Conservation (phyloP, 2,797 vertebrate genomes). For the Kryptopterus vitreolus region DNA sequence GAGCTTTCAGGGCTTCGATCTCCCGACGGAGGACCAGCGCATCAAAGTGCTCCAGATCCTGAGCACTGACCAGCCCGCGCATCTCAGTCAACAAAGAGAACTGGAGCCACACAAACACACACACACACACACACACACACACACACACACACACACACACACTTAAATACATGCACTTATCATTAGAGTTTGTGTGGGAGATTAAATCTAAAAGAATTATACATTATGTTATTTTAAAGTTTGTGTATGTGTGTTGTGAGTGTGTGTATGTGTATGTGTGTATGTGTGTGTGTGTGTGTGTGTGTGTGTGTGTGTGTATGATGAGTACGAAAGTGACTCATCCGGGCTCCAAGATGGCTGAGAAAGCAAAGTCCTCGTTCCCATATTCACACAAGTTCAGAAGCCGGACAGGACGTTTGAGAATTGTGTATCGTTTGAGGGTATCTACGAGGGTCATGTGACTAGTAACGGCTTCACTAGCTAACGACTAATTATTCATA, state of each 20-base stretch:
- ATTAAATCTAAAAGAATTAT: background rate
- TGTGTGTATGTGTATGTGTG: no score
- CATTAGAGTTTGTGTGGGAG: background rate
- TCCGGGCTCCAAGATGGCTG: background rate
- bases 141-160: background rate
- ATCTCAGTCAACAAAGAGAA: conserved; percentile 94
- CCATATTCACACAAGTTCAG: background rate
- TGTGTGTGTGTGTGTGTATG: background rate
- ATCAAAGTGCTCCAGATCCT: conserved; percentile 91
- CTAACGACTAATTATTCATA: background rate
- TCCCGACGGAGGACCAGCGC: conserved; percentile 89
- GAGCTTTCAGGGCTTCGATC: conserved; percentile 91
- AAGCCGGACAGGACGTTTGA: background rate
- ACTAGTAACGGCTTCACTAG: background rate
- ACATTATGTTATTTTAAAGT: background rate
- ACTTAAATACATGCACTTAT: background rate
- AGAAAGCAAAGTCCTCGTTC: background rate
- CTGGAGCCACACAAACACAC: conserved; percentile 64
- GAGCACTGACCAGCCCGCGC: conserved; percentile 82
- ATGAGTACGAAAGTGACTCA: background rate
- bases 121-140: background rate
- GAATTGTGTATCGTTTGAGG: background rate
- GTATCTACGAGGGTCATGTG: background rate
- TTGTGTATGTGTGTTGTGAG: no score
- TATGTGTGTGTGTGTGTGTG: no score